phyloP scores from a whole-genome alignment of 2,797 vertebrate genomes.

The Zenarchopterus dispar region DNA sequence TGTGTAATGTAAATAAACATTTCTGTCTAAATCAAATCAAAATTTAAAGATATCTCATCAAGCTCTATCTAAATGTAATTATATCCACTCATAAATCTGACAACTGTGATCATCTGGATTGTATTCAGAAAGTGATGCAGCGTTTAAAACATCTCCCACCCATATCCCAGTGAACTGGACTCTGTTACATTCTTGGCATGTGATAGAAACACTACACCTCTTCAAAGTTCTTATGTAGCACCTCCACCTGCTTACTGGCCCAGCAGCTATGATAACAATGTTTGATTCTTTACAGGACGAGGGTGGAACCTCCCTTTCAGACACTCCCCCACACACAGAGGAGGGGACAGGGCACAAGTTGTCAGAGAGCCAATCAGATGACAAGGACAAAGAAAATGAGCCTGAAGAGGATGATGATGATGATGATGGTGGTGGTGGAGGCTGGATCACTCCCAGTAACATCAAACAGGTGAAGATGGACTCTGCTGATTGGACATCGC shows the following conservation, averaged over 20 bases:
- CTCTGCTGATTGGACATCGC: conserved; percentile 68
- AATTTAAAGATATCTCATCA: too few relatives aligned
- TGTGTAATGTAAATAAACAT: too few relatives aligned
- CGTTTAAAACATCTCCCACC: too few relatives aligned
- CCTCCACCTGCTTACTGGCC: neutral
- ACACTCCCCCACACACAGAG: conserved; percentile 3
- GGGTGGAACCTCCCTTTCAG: conserved; percentile 10
- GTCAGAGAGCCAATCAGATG: conserved; percentile 28
- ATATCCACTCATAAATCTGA: too few relatives aligned
- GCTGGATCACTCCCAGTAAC: conserved; percentile 96
- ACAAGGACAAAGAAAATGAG: conserved; percentile 50
- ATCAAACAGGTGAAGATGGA: conserved; percentile 88
- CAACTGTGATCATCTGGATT: too few relatives aligned
- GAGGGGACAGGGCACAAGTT: neutral
- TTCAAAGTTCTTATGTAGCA: too few relatives aligned
- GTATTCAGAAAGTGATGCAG: neutral
- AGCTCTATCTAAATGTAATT: too few relatives aligned
- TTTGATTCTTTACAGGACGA: conserved; percentile 40
- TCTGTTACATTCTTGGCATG: too few relatives aligned
- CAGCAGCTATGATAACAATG: neutral
- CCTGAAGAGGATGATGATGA: conserved; percentile 44
- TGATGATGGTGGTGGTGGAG: conserved; percentile 70
- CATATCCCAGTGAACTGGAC: too few relatives aligned
- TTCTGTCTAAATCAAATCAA: too few relatives aligned
- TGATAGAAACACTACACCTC: too few relatives aligned